phyloP scores from a whole-genome alignment of 2,888 invertebrate species.

The Cosmia pyralina region DNA sequence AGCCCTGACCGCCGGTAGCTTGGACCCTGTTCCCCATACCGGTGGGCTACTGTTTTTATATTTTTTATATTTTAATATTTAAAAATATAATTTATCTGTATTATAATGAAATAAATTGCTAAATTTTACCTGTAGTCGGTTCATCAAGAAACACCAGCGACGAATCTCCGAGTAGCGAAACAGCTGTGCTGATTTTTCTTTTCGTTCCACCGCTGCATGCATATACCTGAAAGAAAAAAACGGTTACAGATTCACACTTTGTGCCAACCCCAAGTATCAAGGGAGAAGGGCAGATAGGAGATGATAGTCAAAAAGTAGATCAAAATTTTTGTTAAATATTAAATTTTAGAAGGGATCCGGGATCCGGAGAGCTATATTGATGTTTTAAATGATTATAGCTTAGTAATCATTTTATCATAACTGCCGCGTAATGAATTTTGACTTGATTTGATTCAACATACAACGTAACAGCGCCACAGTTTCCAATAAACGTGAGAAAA shows the following conservation, averaged over 20 bases:
- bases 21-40: too few relatives aligned
- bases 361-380: neutral
- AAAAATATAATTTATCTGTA: too few relatives aligned
- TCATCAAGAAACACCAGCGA: constrained; percentile 92
- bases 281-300: neutral
- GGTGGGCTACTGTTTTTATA: too few relatives aligned
- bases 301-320: neutral
- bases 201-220: constrained; percentile 94
- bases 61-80: too few relatives aligned
- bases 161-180: constrained; percentile 93
- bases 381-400: neutral
- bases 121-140: constrained; percentile 89
- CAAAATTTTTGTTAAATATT: neutral
- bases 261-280: neutral
- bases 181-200: constrained; percentile 93
- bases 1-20: too few relatives aligned
- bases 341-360: neutral
- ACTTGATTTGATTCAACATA: neutral
- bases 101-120: too few relatives aligned
- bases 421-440: neutral
- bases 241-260: neutral
- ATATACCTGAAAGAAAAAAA: constrained; percentile 78
- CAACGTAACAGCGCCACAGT: neutral
- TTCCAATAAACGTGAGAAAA: neutral
- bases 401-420: neutral